Evolutionary conservation across 1,140 invertebrate genomes (phyloP), one percentile per base, ranked within the genome.

Genomic region (Bombus superbus): DNA sequence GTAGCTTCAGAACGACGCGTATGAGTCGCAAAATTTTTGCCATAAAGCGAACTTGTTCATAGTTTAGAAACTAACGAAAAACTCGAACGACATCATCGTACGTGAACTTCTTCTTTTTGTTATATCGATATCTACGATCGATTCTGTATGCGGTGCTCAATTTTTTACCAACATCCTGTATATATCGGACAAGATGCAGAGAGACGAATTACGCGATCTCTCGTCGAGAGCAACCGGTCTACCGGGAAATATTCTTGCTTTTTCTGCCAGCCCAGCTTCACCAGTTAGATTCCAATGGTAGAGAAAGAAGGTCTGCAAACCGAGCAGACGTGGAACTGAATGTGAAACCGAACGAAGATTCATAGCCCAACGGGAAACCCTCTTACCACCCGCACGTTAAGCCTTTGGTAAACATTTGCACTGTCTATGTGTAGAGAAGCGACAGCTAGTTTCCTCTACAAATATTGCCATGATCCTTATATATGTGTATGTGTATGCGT

Each of bases 381-480:
- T 80, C 71, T 83, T 75, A 78, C 74, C 66, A 3, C 59, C 59
- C 53, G 25, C 72, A 47, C 78, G 82, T 64, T 89, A 59, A 90
- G 68, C 44, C 81, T 75, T 84, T 57, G 25, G 74, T 78, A 90
- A 90, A 90, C 38, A 81, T 90, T 90, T 89, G 47, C 76, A 57
- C 62, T 71, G 66, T 66, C 88, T 84, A 69, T 71, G 73, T 86
- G 73, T 86, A 74, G 71, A 84, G 73, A 86, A 84, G 35, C 83
- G 77, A 81, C 68, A 80, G 76, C 77, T 74, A 90, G 75, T 87
- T 89, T 85, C 81, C 57, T 85, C 35, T n/a, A 64, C 80, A 89
- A 89, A 90, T 71, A 87, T 38, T 66, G 32, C 22, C 40, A 18
- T 10, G 68, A 69, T 68, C 25, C n/a, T 25, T 18, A 13, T 69